Base-by-base conservation (phyloP, 1,140 invertebrate species). In the Halesus radiatus region DNA sequence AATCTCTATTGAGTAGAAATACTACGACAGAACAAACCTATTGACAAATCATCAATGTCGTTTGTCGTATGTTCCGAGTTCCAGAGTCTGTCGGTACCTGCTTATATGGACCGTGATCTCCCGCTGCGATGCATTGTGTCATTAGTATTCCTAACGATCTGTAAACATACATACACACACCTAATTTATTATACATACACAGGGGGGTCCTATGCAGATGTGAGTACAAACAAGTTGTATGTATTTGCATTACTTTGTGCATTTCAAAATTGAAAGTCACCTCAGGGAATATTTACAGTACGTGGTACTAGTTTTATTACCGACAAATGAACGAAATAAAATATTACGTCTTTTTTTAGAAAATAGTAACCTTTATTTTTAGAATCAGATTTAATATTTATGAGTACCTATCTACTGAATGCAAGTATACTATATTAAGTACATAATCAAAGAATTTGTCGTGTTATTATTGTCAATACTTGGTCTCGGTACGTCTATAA, bases 121-220 rank as follows among this genome's bases (percentile, higher is more conserved):
- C n/a, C 18, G 20, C 18, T 52, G 37, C 37, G 20, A 13, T 23
- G 68, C 45, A 52, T 20, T 72, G 45, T 72, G 68, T 72, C 68
- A 72, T 50, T 52, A 72, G 68, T 23, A 50, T 50, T 18, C 32
- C 20, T 72, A 72, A 72, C 68, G 68, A 72, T 72, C 32, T 72
- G 18, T 45, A 72, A 72, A 72, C 10, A 72, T 13, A 13, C 10
- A 45, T 45, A 45, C 37, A 45, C 37, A 5, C 5, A 45, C 37
- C 37, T 8, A 45, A 13, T 45, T 45, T 45, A 45, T 13, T 45
- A 45, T 45, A 45, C 37, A 45, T 13, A 45, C 10, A 45, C 37
- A 32, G 32, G 8, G 10, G 32, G 10, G 1, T 13, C 10, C 8
- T 13, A 13, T 45, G 10, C 3, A 13, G 37, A 45, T 45, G 37